phyloP scores from a whole-genome alignment of 2,797 vertebrate genomes.

The Octomys mimax region DNA sequence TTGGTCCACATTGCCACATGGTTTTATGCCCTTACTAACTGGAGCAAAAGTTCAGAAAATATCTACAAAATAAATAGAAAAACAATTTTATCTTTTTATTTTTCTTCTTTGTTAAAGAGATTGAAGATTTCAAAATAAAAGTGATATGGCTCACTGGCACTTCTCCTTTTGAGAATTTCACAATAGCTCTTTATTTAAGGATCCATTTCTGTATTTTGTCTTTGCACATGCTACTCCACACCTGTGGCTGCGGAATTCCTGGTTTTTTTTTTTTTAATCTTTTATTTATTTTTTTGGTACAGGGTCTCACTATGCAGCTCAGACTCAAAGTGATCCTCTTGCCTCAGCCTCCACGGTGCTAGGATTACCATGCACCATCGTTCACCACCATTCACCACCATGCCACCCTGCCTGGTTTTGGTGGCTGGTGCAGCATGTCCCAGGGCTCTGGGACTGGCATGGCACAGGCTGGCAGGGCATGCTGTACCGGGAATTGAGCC shows the following conservation, averaged over 20 bases:
- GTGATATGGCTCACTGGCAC: background rate
- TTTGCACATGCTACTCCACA: background rate
- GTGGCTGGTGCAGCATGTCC: no score
- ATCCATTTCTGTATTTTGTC: background rate
- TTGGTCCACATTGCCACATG: background rate
- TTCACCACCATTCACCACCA: no score
- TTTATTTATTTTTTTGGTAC: no score
- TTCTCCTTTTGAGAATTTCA: conserved; percentile 39
- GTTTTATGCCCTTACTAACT: background rate
- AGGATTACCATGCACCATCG: no score
- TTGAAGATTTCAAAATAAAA: background rate
- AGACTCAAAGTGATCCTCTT: no score
- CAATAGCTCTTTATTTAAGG: background rate
- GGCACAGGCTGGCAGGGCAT: no score
- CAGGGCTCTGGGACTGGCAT: no score
- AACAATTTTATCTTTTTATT: background rate
- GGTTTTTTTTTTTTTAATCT: background rate
- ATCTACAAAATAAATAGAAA: conserved; percentile 15
- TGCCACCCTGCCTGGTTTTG: no score
- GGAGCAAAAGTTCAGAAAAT: background rate
- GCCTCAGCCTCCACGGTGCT: no score
- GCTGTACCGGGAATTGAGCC: no score
- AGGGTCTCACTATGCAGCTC: no score
- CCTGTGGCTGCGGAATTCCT: background rate
- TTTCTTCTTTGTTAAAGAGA: conserved; percentile 43